Conservation (phyloP, 2,888 invertebrate species). For the Melangyna quadrimaculata region DNA sequence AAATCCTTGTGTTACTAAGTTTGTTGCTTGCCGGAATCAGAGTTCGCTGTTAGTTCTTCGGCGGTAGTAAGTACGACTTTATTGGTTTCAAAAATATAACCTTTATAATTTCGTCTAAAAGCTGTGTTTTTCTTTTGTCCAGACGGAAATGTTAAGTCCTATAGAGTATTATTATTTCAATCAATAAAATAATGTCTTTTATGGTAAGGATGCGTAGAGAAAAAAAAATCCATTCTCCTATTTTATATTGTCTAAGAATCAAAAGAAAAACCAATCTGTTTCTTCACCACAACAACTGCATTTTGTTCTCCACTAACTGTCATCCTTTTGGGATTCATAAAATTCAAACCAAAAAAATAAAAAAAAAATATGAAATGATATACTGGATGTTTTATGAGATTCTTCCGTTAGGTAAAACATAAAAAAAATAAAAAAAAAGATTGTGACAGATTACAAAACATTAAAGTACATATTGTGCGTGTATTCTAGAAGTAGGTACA, state of each 20-base stretch:
- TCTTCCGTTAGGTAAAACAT: constrained; percentile 18
- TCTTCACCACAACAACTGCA: neutral
- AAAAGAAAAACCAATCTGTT: neutral
- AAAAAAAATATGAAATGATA: neutral
- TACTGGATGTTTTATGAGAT: constrained; percentile 48
- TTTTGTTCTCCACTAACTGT: constrained; percentile 22
- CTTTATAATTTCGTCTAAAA: too few species aligned
- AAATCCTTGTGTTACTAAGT: too few species aligned
- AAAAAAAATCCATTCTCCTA: neutral
- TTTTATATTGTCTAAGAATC: neutral
- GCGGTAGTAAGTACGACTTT: too few species aligned
- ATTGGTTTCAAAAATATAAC: too few species aligned
- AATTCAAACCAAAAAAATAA: neutral
- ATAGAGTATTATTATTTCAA: neutral
- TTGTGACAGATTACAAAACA: constrained; percentile 69
- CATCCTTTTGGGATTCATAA: neutral
- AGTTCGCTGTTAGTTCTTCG: too few species aligned
- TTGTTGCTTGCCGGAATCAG: too few species aligned
- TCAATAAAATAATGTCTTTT: neutral
- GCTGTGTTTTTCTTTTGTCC: too few species aligned
- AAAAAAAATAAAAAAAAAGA: constrained; percentile 29
- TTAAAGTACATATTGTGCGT: constrained; percentile 70
- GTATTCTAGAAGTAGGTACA: constrained; percentile 49
- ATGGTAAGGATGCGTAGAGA: neutral
- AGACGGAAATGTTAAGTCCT: neutral